Conservation (phyloP, 2,113 vertebrate genomes). For the Atherinomorus stipes region DNA sequence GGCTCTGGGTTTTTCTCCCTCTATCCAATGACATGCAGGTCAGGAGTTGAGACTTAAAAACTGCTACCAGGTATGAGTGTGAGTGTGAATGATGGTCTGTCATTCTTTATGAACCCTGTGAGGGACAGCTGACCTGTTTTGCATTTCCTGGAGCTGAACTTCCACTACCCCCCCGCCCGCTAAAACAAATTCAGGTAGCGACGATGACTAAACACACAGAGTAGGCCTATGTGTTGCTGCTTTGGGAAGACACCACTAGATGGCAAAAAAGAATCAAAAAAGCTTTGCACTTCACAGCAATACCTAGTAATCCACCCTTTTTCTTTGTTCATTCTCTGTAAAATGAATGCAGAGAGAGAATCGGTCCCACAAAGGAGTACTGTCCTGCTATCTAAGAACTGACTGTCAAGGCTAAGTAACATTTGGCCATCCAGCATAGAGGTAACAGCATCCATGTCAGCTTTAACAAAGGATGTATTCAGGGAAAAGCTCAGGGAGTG, state of each 20-base stretch:
- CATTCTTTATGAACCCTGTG: slow-evolving; percentile 35
- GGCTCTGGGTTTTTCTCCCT: not conserved
- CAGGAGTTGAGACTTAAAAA: slow-evolving; percentile 30
- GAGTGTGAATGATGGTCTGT: slow-evolving; percentile 52
- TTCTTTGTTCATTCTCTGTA: not conserved
- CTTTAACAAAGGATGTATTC: slow-evolving; percentile 66
- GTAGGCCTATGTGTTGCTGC: too few species aligned
- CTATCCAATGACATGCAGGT: slow-evolving; percentile 36
- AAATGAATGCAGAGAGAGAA: slow-evolving; percentile 20
- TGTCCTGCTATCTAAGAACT: slow-evolving; percentile 30
- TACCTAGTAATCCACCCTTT: not conserved
- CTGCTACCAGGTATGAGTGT: slow-evolving; percentile 39
- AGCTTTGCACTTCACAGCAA: not conserved
- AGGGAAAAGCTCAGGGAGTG: slow-evolving; percentile 31
- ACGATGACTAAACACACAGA: not conserved
- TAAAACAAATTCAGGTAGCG: slow-evolving; percentile 1
- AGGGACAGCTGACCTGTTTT: slow-evolving; percentile 58
- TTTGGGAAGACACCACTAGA: slow-evolving; percentile 59
- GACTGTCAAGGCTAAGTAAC: slow-evolving; percentile 51
- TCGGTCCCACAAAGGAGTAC: slow-evolving; percentile 18
- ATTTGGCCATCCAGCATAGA: slow-evolving; percentile 37
- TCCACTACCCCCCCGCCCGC: not conserved
- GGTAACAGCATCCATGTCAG: slow-evolving; percentile 41
- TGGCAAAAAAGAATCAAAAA: slow-evolving; percentile 56
- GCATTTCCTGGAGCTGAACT: slow-evolving; percentile 17